These are phyloP conservation scores for Nomada goodeniana DNA, from an alignment of 2,888 invertebrate genomes.

Conservation along the genomic window DNA sequence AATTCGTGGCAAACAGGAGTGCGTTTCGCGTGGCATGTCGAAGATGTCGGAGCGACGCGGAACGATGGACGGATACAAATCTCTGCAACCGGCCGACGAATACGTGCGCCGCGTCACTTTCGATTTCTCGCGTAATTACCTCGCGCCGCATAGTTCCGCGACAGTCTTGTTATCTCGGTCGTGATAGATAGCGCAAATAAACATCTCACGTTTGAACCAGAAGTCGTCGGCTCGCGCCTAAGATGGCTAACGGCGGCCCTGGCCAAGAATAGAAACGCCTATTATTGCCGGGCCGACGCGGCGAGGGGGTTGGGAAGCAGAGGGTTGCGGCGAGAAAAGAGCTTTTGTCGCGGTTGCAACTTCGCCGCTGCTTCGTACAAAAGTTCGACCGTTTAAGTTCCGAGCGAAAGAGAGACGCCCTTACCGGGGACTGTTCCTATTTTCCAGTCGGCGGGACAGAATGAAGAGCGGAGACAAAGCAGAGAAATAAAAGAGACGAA, in stretches of 20 bases:
- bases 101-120: constrained; percentile 61
- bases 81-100: not conserved
- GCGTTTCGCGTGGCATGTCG: not conserved
- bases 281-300: constrained; percentile 58
- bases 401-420: constrained; percentile 40
- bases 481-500: not conserved
- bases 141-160: constrained; percentile 60
- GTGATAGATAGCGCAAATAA: constrained; percentile 73
- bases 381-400: constrained; percentile 58
- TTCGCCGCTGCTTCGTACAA: constrained; percentile 35
- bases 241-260: constrained; percentile 64
- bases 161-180: constrained; percentile 70
- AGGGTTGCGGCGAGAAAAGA: constrained; percentile 46
- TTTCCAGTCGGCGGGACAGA: constrained; percentile 43
- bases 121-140: constrained; percentile 68
- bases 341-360: constrained; percentile 52
- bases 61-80: constrained; percentile 21
- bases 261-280: constrained; percentile 66
- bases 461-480: constrained; percentile 23
- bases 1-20: too few relatives aligned
- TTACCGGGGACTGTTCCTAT: constrained; percentile 45
- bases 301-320: constrained; percentile 20
- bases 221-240: constrained; percentile 51
- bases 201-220: constrained; percentile 68
- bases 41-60: not conserved